These are phyloP conservation scores for Oreochromis mossambicus DNA, from an alignment of 2,797 vertebrate genomes.

Conservation along the genomic window DNA sequence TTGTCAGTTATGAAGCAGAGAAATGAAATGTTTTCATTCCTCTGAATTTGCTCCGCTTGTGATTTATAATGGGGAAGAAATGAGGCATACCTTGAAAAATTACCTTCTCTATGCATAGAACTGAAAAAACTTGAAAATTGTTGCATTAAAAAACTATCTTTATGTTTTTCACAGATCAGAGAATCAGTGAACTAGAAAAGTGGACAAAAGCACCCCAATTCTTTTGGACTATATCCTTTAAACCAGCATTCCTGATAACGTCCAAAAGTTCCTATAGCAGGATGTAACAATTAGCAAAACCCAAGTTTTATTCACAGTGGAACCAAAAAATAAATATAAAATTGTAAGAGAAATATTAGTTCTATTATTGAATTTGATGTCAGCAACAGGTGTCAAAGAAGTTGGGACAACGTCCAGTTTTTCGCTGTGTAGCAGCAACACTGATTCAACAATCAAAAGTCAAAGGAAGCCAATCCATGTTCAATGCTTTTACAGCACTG, in stretches of 20 bases:
- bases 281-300: not conserved
- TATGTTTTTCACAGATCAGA: not conserved
- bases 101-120: not conserved
- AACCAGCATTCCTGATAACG: not conserved
- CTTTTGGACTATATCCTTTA: not conserved
- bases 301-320: not conserved
- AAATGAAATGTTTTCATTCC: slow-evolving; percentile 4
- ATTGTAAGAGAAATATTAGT: not conserved
- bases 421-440: not conserved
- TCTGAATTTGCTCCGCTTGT: not conserved
- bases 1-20: not conserved
- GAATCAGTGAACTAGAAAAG: not conserved
- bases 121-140: not conserved
- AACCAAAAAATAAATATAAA: not conserved
- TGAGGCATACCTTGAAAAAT: not conserved
- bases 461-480: not conserved
- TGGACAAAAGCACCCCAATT: not conserved
- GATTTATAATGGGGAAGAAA: slow-evolving; percentile 4
- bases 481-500: not conserved
- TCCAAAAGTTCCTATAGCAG: not conserved
- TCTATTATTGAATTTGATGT: not conserved
- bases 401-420: not conserved
- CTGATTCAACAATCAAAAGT: not conserved
- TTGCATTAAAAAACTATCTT: not conserved
- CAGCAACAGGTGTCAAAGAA: not conserved